Evolutionary conservation across 2,113 vertebrate genomes (phyloP).

Genomic region (Orthonyx spaldingii): DNA sequence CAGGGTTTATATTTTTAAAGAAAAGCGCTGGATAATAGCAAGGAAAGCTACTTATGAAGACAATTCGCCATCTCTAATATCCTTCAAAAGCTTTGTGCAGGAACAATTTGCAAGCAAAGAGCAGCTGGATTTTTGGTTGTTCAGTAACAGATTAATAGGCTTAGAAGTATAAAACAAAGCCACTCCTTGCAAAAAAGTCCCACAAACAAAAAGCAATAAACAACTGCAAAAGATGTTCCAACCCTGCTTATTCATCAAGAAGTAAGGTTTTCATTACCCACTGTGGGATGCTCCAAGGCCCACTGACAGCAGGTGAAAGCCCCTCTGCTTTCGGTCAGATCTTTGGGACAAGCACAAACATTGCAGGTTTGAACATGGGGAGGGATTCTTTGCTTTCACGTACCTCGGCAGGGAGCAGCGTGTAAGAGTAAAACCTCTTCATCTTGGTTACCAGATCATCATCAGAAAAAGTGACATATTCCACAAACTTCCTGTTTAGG

Average conservation of each 20-base stretch:
- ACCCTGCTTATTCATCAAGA: neutral
- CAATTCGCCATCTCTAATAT: neutral
- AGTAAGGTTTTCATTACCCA: neutral
- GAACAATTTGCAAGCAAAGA: neutral
- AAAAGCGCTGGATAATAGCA: neutral
- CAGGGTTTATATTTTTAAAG: neutral
- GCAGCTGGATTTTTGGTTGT: neutral
- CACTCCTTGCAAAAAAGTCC: neutral
- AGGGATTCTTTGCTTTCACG: neutral
- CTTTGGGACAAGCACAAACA: neutral
- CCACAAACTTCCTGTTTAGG: constrained; percentile 91
- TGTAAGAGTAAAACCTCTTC: constrained; percentile 95
- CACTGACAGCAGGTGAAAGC: neutral
- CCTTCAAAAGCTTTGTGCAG: neutral
- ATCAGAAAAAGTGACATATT: constrained; percentile 90
- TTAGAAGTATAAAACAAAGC: neutral
- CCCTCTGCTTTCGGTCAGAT: neutral
- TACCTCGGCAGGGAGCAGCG: constrained; percentile 94
- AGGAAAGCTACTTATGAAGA: constrained; percentile 37
- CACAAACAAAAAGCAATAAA: neutral
- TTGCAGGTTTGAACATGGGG: neutral
- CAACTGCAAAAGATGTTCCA: neutral
- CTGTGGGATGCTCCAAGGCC: neutral
- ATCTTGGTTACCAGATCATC: constrained; percentile 93
- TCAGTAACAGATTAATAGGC: neutral